Conservation (phyloP, 2,888 invertebrate species). For the Megamerina dolium region DNA sequence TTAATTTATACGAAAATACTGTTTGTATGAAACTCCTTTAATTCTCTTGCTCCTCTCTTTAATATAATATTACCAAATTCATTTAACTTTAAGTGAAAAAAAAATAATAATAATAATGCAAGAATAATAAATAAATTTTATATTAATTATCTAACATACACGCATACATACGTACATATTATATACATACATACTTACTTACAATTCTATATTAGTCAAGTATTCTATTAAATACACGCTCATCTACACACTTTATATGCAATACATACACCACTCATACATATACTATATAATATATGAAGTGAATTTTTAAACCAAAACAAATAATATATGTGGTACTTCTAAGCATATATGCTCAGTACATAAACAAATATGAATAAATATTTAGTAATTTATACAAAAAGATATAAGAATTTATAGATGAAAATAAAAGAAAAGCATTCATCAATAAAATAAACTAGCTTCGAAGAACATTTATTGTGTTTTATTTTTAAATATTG, state of each 20-base stretch:
- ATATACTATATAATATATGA: conserved; percentile 1
- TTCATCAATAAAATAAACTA: conserved; percentile 30
- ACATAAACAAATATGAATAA: conserved; percentile 4
- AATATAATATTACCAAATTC: too few species aligned
- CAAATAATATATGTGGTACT: neutral
- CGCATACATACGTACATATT: conserved; percentile 5
- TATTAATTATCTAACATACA: conserved; percentile 17
- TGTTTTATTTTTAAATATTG: conserved; percentile 13
- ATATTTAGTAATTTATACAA: conserved; percentile 18
- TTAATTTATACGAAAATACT: too few species aligned
- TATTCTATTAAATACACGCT: too few species aligned
- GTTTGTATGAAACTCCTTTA: too few species aligned
- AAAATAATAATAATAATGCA: too few species aligned
- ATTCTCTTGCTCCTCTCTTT: too few species aligned
- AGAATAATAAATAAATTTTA: too few species aligned
- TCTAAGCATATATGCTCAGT: neutral
- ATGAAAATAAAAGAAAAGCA: conserved; percentile 16
- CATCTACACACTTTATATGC: too few species aligned
- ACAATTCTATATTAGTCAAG: too few species aligned
- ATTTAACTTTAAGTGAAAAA: too few species aligned
- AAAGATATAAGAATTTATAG: conserved; percentile 19
- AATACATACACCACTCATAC: too few species aligned
- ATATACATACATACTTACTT: too few species aligned
- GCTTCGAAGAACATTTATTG: conserved; percentile 28
- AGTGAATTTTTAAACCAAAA: neutral